These are phyloP conservation scores for Leptopilina drosophilae DNA, from an alignment of 2,888 invertebrate genomes.

Conservation along the genomic window DNA sequence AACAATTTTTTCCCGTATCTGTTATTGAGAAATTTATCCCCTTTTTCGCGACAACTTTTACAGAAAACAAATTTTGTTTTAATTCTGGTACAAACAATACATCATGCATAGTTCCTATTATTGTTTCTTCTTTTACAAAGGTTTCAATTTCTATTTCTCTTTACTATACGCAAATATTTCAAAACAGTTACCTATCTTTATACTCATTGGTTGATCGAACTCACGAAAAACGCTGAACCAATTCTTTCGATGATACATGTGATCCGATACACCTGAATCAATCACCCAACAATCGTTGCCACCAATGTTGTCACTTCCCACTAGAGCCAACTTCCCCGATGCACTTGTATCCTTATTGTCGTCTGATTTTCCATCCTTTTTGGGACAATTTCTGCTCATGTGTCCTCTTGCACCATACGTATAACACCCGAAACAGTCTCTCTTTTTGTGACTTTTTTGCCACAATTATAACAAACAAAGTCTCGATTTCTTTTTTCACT, in stretches of 20 bases:
- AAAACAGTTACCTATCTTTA: slow-evolving; percentile 44
- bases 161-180: slow-evolving; percentile 29
- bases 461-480: slow-evolving; percentile 52
- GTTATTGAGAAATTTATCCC: too few species aligned
- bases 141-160: not conserved
- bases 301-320: not conserved
- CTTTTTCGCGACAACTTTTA: too few species aligned
- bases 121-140: not conserved
- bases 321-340: not conserved
- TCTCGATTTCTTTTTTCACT: too few species aligned
- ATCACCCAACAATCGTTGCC: slow-evolving; percentile 38
- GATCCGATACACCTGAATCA: slow-evolving; percentile 42
- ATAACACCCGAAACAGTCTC: slow-evolving; percentile 51
- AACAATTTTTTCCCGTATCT: too few species aligned
- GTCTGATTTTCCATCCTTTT: not conserved
- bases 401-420: slow-evolving; percentile 46
- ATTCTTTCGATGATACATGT: slow-evolving; percentile 49
- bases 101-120: too few species aligned
- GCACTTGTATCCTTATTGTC: slow-evolving; percentile 28
- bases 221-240: slow-evolving; percentile 47
- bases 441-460: slow-evolving; percentile 46
- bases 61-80: not conserved
- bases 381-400: slow-evolving; percentile 28
- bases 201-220: slow-evolving; percentile 41
- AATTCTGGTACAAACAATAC: not conserved